Conservation (phyloP, 2,797 vertebrate genomes). For the Xyrichtys novacula region DNA sequence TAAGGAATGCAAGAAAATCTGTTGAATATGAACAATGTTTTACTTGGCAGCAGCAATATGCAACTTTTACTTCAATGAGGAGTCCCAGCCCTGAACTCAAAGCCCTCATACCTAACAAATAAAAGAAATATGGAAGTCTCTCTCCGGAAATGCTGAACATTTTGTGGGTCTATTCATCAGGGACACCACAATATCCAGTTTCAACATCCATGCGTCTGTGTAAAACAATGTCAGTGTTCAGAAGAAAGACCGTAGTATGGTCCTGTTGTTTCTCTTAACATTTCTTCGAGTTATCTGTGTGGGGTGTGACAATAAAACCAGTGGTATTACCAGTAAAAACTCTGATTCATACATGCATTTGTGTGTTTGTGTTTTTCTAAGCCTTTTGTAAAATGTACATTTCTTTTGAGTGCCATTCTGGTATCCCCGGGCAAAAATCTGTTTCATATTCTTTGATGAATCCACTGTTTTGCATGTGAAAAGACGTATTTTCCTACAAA, state of each 20-base stretch:
- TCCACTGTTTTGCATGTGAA: slow-evolving; percentile 81
- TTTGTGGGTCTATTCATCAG: slow-evolving; percentile 36
- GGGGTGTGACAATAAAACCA: slow-evolving; percentile 53
- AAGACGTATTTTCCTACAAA: slow-evolving; percentile 84
- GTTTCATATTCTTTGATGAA: slow-evolving; percentile 76
- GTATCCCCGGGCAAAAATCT: slow-evolving; percentile 62
- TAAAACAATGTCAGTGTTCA: slow-evolving; percentile 40
- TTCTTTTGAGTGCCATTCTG: slow-evolving; percentile 74
- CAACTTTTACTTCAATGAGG: not conserved
- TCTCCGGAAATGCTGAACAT: not conserved
- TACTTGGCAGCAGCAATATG: not conserved
- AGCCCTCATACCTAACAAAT: not conserved
- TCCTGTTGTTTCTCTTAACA: slow-evolving; percentile 33
- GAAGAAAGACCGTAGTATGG: slow-evolving; percentile 25
- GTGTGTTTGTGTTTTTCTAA: slow-evolving; percentile 68
- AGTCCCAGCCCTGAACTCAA: not conserved
- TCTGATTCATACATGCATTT: slow-evolving; percentile 53
- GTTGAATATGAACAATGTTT: not conserved
- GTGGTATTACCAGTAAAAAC: slow-evolving; percentile 47
- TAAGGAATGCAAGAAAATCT: not conserved
- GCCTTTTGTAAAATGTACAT: slow-evolving; percentile 70
- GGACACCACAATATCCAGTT: slow-evolving; percentile 36
- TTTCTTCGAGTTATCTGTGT: slow-evolving; percentile 36
- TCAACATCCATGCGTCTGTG: slow-evolving; percentile 40
- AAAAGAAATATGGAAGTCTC: not conserved